Evolutionary conservation across 1,140 invertebrate genomes (phyloP).

Genomic region (Daktulosphaira vitifoliae): DNA sequence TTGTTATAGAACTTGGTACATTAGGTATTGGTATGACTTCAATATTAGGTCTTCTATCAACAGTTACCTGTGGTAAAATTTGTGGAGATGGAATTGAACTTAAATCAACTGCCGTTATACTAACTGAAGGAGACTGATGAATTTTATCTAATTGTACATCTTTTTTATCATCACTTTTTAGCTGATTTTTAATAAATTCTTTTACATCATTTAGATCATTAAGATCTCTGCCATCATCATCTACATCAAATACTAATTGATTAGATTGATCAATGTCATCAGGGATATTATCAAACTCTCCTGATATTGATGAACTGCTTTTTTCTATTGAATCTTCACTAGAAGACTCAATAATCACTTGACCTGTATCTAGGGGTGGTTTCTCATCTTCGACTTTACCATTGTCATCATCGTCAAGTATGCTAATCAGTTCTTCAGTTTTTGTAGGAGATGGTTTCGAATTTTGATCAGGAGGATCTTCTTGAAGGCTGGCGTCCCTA

Average conservation of each 20-base stretch:
- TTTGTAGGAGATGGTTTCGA: slow-evolving; percentile 18
- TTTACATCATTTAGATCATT: slow-evolving; percentile 31
- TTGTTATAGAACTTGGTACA: slow-evolving; percentile 69
- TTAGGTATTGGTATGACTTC: slow-evolving; percentile 47
- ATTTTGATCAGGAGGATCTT: slow-evolving; percentile 18
- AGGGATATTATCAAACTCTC: slow-evolving; percentile 17
- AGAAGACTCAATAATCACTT: slow-evolving; percentile 2
- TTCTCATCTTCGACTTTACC: background rate
- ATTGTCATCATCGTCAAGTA: slow-evolving; percentile 9
- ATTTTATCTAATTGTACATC: slow-evolving; percentile 11
- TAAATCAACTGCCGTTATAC: slow-evolving; percentile 26
- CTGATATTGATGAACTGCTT: slow-evolving; percentile 16
- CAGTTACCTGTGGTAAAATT: slow-evolving; percentile 22
- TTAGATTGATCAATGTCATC: slow-evolving; percentile 2
- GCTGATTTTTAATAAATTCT: slow-evolving; percentile 22
- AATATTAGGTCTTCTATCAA: slow-evolving; percentile 20
- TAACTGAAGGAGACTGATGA: slow-evolving; percentile 16
- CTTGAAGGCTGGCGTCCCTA: slow-evolving; percentile 33
- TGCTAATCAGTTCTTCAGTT: slow-evolving; percentile 24
- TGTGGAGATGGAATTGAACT: slow-evolving; percentile 25
- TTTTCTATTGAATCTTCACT: slow-evolving; percentile 28
- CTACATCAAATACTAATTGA: slow-evolving; percentile 19
- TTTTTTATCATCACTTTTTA: slow-evolving; percentile 23
- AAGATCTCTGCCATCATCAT: slow-evolving; percentile 26
- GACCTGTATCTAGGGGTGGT: slow-evolving; percentile 23